Percentiles rank a stretch among this genome's conserved stretches.
phyloP scores from a whole-genome alignment of 2,888 invertebrate genomes.

The Gymnocheta viridis region DNA sequence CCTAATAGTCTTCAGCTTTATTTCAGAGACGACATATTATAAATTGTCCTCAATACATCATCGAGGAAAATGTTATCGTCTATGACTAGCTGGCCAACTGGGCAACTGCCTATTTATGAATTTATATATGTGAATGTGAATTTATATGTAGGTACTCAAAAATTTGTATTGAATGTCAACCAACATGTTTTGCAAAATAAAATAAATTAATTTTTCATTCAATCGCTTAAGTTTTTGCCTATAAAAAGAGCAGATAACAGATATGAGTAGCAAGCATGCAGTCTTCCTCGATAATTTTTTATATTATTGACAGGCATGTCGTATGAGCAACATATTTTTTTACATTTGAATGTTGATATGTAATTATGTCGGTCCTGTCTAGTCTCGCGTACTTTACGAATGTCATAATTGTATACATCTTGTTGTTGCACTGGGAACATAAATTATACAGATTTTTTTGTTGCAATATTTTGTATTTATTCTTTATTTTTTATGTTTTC shows the following conservation, averaged over 20 bases:
- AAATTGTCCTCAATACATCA: too few relatives aligned
- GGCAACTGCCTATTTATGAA: too few relatives aligned
- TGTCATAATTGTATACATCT: background rate
- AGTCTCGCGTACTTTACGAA: conserved; percentile 9
- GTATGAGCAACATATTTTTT: conserved; percentile 42
- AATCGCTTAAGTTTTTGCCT: background rate
- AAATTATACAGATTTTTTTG: background rate
- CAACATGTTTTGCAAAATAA: conserved; percentile 3
- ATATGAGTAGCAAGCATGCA: background rate
- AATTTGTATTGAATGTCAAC: conserved; percentile 29
- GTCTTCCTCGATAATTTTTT: conserved; percentile 38
- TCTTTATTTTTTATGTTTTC: conserved; percentile 31
- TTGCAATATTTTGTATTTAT: conserved; percentile 20
- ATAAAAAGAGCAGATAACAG: background rate
- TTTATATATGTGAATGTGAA: background rate
- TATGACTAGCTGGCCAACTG: too few relatives aligned
- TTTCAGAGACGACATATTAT: too few relatives aligned
- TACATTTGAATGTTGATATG: background rate
- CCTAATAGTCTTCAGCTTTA: too few relatives aligned
- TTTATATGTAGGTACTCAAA: background rate
- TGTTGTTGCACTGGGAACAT: background rate
- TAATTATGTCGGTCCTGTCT: conserved; percentile 22
- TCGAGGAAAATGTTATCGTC: too few relatives aligned
- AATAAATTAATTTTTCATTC: background rate
- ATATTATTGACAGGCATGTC: conserved; percentile 55